Evolutionary conservation across 2,113 vertebrate genomes (phyloP).

Genomic region (Ardeotis arabs): DNA sequence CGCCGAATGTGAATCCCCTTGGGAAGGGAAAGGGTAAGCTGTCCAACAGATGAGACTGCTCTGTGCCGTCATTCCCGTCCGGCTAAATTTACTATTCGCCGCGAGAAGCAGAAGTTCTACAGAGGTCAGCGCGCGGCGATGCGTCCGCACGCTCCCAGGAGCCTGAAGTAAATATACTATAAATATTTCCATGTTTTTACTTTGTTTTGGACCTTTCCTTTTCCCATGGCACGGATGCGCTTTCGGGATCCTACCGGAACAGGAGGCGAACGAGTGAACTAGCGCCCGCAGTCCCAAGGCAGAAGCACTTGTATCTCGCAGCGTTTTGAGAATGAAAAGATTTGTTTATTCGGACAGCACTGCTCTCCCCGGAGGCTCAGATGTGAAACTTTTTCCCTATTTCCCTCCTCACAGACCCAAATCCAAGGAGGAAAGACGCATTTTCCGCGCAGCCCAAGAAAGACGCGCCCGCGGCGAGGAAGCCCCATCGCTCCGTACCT

Average conservation of each 20-base stretch:
- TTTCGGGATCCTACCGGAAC: background rate
- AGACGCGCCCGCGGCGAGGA: no score
- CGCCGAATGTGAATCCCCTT: no score
- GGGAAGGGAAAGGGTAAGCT: background rate
- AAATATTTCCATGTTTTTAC: background rate
- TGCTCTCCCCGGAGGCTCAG: background rate
- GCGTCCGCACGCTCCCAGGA: background rate
- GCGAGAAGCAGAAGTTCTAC: background rate
- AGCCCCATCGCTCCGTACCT: no score
- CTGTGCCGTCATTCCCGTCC: background rate
- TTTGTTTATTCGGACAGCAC: background rate
- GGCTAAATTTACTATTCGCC: background rate
- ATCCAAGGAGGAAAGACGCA: rapidly evolving
- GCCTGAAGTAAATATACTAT: background rate
- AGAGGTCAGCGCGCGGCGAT: rapidly evolving
- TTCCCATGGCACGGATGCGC: background rate
- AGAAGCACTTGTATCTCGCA: rapidly evolving
- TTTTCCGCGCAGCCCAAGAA: rapidly evolving
- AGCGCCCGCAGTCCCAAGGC: background rate
- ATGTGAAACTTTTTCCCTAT: rapidly evolving
- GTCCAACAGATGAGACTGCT: background rate
- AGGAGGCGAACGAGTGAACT: background rate
- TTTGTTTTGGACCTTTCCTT: background rate
- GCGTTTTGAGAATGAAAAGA: rapidly evolving
- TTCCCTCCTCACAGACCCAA: background rate